A percentile compares a stretch with the other conserved stretches of the same genome.
phyloP scores from a whole-genome alignment of 1,140 invertebrate species.

The Achatina immaculata region DNA sequence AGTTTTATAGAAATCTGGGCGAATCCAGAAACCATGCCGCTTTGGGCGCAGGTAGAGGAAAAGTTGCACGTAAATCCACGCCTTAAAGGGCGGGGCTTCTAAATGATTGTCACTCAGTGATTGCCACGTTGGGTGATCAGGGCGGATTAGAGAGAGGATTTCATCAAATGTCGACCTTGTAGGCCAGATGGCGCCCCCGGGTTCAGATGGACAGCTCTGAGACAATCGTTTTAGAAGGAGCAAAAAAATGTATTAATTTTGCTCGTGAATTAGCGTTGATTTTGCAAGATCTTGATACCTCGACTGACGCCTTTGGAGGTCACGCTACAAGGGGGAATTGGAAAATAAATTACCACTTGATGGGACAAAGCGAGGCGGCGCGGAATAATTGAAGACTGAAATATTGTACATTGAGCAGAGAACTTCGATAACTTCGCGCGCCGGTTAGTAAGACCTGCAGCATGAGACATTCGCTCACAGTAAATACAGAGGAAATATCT shows the following conservation, averaged over 20 bases:
- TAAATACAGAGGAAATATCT: no score
- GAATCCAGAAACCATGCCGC: not conserved
- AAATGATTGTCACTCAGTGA: not conserved
- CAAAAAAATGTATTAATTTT: conserved; percentile 1
- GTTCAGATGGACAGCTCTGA: conserved; percentile 15
- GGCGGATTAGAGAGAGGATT: not conserved
- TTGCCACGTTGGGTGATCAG: not conserved
- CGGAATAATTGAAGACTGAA: no score
- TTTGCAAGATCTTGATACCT: not conserved
- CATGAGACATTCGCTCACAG: no score
- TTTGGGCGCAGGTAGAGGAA: not conserved
- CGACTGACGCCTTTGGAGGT: not conserved
- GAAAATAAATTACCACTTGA: not conserved
- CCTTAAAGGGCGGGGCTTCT: not conserved
- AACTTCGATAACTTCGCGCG: no score
- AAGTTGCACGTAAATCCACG: not conserved
- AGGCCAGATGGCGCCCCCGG: conserved; percentile 13
- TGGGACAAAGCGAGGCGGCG: not conserved
- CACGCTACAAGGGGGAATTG: not conserved
- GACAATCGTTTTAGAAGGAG: not conserved
- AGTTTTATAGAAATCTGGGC: no score
- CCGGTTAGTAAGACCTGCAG: no score
- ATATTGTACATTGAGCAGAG: no score
- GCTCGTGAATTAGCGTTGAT: not conserved
- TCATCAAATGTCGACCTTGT: conserved; percentile 15